Evolutionary conservation across 2,113 vertebrate species (phyloP).

Genomic region (Panurus biarmicus): DNA sequence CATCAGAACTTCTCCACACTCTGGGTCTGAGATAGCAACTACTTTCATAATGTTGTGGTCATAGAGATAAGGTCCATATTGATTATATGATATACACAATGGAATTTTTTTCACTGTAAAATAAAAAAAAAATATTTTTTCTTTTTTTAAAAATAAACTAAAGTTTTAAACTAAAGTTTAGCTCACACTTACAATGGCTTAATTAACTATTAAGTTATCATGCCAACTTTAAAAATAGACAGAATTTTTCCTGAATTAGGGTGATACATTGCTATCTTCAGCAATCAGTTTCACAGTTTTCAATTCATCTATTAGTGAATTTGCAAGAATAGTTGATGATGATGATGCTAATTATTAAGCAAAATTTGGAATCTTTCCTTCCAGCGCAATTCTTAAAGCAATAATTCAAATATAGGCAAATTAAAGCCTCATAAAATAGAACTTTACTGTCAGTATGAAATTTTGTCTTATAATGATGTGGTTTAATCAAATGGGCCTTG

Average conservation of each 20-base stretch:
- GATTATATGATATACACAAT: constrained; percentile 26
- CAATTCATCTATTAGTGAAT: not conserved
- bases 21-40: constrained; percentile 49
- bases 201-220: not conserved
- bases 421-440: not conserved
- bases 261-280: not conserved
- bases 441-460: not conserved
- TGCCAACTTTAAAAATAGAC: not conserved
- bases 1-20: constrained; percentile 51
- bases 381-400: not conserved
- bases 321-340: not conserved
- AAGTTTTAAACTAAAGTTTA: too few species aligned
- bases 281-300: not conserved
- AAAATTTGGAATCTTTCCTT: not conserved
- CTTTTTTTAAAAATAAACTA: too few species aligned
- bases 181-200: not conserved
- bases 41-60: constrained; percentile 59
- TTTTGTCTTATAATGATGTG: not conserved
- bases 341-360: not conserved
- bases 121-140: not conserved
- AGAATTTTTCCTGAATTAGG: not conserved
- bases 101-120: constrained; percentile 57
- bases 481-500: not conserved
- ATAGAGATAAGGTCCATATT: constrained; percentile 43
- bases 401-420: not conserved